A percentile compares a stretch with the other conserved stretches of the same genome.
phyloP scores from a whole-genome alignment of 2,888 invertebrate species.

The Malthinus flaveolus region DNA sequence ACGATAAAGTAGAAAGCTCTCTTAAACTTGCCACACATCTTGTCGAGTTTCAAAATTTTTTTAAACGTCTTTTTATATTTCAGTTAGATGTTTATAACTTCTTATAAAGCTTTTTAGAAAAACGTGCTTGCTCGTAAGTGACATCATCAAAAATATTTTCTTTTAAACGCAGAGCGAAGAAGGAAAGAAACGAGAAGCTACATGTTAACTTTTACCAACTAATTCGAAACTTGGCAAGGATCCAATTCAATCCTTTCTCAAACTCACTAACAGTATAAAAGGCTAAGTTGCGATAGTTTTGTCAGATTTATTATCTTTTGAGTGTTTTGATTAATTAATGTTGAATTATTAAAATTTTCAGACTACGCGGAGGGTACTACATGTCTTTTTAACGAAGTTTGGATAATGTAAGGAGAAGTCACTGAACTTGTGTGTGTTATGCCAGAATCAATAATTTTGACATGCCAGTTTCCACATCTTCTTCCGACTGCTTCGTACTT shows the following conservation, averaged over 20 bases:
- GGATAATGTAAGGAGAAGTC: too few species aligned
- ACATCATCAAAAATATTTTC: constrained; percentile 13
- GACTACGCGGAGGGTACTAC: too few species aligned
- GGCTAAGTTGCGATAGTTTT: constrained; percentile 11
- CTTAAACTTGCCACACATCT: background rate
- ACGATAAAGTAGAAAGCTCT: background rate
- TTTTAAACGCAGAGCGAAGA: background rate
- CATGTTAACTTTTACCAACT: background rate
- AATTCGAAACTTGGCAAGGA: background rate
- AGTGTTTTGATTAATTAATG: background rate
- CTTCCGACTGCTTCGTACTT: too few species aligned
- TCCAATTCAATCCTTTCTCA: constrained; percentile 4
- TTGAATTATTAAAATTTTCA: too few species aligned
- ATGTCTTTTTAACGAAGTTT: too few species aligned
- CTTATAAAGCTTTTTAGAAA: too few species aligned
- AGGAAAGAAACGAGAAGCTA: too few species aligned
- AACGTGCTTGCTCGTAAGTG: background rate
- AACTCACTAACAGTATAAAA: constrained; percentile 6
- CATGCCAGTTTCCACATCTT: too few species aligned
- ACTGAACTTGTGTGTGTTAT: too few species aligned
- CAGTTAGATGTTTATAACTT: too few species aligned
- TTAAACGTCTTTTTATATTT: background rate
- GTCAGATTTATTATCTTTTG: constrained; percentile 12
- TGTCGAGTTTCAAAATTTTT: background rate
- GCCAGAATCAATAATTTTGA: too few species aligned